Evolutionary conservation across 2,797 vertebrate genomes (phyloP).

Genomic region (Cebuella pygmaea): DNA sequence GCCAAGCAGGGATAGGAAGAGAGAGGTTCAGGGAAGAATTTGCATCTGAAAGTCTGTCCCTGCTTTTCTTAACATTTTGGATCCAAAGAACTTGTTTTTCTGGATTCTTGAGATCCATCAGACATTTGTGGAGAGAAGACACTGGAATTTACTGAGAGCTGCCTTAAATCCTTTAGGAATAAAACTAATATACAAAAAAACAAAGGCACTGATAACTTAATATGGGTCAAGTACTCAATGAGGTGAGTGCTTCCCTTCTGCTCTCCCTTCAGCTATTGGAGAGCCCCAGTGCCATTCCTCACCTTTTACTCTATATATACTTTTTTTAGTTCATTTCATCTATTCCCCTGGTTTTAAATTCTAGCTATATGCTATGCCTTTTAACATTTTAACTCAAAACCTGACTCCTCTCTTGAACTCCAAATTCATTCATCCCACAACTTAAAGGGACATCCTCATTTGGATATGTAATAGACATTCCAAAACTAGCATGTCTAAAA

Average conservation of each 20-base stretch:
- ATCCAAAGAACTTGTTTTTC: conserved; percentile 33
- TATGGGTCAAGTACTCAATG: neutral
- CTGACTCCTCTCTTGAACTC: neutral
- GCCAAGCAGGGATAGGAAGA: rapidly evolving
- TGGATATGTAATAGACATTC: neutral
- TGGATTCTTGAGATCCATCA: neutral
- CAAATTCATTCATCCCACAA: neutral
- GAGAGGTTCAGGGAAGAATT: neutral
- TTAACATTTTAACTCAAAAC: neutral
- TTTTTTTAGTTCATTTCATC: neutral
- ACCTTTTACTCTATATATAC: neutral
- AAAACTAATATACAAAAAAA: conserved; percentile 5
- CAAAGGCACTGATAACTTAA: neutral
- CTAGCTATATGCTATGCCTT: neutral
- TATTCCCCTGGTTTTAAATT: neutral
- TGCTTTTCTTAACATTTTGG: neutral
- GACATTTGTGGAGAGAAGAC: neutral
- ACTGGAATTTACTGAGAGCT: neutral
- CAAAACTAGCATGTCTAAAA: neutral
- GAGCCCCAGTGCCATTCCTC: neutral
- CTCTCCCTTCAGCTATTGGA: neutral
- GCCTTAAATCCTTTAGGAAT: neutral
- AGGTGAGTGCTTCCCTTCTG: neutral
- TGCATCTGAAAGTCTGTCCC: neutral
- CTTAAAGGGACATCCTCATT: neutral